Conservation (phyloP, 2,113 vertebrate genomes). For the Cinclus mexicanus region DNA sequence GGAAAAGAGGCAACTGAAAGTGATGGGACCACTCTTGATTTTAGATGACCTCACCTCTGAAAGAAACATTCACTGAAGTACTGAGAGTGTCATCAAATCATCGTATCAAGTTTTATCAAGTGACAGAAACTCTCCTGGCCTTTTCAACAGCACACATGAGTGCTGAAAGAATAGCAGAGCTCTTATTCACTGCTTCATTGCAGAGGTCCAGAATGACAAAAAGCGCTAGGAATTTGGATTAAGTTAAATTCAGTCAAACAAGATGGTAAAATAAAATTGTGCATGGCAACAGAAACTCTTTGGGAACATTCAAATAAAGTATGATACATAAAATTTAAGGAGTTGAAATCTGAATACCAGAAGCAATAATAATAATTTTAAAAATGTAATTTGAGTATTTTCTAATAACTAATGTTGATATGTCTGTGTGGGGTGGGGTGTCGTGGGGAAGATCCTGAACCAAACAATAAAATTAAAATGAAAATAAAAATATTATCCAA, state of each 20-base stretch:
- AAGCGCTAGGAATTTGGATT: not conserved
- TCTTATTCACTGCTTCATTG: not conserved
- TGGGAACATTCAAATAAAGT: not conserved
- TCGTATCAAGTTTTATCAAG: not conserved
- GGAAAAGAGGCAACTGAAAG: not conserved
- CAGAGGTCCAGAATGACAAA: not conserved
- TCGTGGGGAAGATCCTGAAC: accelerated
- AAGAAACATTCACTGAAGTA: not conserved
- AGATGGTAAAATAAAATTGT: not conserved
- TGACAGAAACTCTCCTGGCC: not conserved
- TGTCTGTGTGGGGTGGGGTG: not conserved
- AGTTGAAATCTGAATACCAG: not conserved
- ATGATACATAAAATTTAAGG: not conserved
- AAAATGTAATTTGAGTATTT: not conserved
- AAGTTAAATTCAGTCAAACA: not conserved
- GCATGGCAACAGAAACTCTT: not conserved
- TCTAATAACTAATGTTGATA: not conserved
- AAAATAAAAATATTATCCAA: not conserved
- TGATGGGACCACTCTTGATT: not conserved
- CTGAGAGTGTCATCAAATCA: not conserved
- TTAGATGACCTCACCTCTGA: accelerated
- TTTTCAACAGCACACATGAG: not conserved
- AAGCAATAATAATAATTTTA: not conserved
- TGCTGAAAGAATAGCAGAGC: not conserved
- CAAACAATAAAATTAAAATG: not conserved